phyloP scores from a whole-genome alignment of 2,888 invertebrate species.

The Odontothrips loti region DNA sequence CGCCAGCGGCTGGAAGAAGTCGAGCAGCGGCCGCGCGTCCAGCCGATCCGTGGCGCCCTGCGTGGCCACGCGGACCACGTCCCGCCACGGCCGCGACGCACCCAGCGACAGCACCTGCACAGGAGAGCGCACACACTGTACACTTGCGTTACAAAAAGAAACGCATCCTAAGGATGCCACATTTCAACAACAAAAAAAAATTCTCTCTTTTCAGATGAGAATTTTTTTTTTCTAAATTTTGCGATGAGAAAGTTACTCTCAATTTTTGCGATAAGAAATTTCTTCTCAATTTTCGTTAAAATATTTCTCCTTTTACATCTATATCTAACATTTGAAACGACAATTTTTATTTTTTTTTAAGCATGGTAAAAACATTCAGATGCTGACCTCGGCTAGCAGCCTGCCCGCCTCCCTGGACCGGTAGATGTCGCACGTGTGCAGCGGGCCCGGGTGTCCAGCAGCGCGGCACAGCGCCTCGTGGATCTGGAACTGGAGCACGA shows the following conservation, averaged over 20 bases:
- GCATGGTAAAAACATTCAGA: too few relatives aligned
- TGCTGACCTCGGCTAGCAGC: conserved; percentile 59
- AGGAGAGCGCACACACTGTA: background rate
- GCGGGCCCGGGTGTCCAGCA: conserved; percentile 65
- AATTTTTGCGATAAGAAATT: too few relatives aligned
- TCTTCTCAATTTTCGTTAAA: too few relatives aligned
- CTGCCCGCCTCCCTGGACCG: conserved; percentile 74
- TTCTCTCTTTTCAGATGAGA: too few relatives aligned
- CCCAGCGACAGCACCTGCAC: conserved; percentile 62
- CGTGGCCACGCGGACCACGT: conserved; percentile 67
- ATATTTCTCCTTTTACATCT: too few relatives aligned
- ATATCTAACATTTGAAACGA: too few relatives aligned
- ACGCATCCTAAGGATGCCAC: too few relatives aligned
- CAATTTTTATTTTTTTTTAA: too few relatives aligned
- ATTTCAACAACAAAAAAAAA: too few relatives aligned
- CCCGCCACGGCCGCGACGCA: conserved; percentile 63
- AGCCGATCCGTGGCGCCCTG: conserved; percentile 65
- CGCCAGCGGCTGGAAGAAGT: conserved; percentile 76
- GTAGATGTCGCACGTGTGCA: conserved; percentile 79
- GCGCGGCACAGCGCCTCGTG: conserved; percentile 71
- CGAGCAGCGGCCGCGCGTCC: conserved; percentile 69
- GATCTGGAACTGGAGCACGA: conserved; percentile 80
- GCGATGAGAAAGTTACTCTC: too few relatives aligned
- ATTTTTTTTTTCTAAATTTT: too few relatives aligned
- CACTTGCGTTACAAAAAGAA: too few relatives aligned